Base-by-base conservation (phyloP, 1,140 invertebrate genomes). In the Acromyrmex echinatior region DNA sequence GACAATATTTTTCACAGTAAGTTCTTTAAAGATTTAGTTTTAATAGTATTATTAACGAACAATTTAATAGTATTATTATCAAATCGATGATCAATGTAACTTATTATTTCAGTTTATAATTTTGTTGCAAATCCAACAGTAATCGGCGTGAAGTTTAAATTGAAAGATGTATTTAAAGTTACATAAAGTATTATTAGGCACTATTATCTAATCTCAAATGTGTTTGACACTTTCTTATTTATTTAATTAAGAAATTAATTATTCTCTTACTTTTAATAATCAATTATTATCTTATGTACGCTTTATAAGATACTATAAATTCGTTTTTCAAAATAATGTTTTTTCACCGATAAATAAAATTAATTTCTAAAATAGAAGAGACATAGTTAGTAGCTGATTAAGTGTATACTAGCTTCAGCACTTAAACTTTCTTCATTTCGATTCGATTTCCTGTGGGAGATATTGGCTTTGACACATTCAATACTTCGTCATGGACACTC, bases 341-440 rank as follows among this genome's bases (percentile, higher is more conserved):
- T 70, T 21, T 21, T 0, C 1, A 66, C 5, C 66, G 6, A 1
- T 9, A 51, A 70, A 51, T 49, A 1, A n/a, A 73, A 60, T 73
- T 35, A 74, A 84, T 49, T 62, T 21, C 35, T 5, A 51, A 21
- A 62, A 62, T 16, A 84, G 31, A 84, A 74, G 60, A 16, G 56
- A 60, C 25, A 21, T 3, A 28, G n/a, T 74, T 31, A 84, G 62
- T 62, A 49, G 21, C 6, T 71, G 66, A 45, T 82, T 14, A 25
- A 39, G n/a, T 28, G 78, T 60, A 1, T 31, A 84, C 74, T 39
- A 58, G 16, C n/a, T 62, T 49, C 10, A 35, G 28, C 62, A 79
- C 76, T 78, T 70, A 70, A 81, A 81, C 35, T 84, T 62, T 62
- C 56, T 45, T 51, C 65, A 18, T 74, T 49, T 49, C 28, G 39